These are phyloP conservation scores for Heteromormyrus szaboi DNA, from an alignment of 2,797 vertebrate species.

Conservation along the genomic window DNA sequence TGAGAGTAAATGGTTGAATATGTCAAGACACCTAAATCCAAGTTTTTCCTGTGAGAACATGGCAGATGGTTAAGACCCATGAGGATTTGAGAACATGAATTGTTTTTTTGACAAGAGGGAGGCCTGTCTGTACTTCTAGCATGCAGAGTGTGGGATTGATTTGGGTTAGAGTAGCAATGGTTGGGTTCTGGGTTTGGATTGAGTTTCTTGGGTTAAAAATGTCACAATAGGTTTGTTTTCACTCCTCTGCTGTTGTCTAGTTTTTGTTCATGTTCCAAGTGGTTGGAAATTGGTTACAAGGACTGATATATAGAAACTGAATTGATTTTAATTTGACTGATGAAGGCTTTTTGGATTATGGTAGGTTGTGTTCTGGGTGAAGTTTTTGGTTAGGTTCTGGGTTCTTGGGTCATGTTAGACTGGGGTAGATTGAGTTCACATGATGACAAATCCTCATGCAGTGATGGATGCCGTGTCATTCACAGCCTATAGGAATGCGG, in stretches of 20 bases:
- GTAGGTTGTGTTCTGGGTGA: background rate
- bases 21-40: background rate
- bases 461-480: background rate
- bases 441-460: background rate
- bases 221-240: background rate
- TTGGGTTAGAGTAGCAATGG: background rate
- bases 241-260: background rate
- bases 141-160: background rate
- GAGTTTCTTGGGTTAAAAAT: background rate
- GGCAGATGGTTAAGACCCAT: background rate
- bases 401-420: background rate
- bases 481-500: conserved; percentile 89
- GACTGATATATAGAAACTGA: background rate
- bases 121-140: background rate
- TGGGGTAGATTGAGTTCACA: background rate
- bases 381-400: background rate
- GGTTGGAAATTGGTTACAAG: background rate
- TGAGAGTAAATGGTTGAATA: background rate
- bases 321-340: background rate
- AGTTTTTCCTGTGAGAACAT: background rate
- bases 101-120: background rate
- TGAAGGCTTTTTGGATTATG: background rate
- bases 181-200: background rate
- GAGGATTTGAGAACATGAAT: background rate
- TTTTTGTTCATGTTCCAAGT: background rate